Conservation (phyloP, 2,113 vertebrate genomes). For the Callospermophilus lateralis region DNA sequence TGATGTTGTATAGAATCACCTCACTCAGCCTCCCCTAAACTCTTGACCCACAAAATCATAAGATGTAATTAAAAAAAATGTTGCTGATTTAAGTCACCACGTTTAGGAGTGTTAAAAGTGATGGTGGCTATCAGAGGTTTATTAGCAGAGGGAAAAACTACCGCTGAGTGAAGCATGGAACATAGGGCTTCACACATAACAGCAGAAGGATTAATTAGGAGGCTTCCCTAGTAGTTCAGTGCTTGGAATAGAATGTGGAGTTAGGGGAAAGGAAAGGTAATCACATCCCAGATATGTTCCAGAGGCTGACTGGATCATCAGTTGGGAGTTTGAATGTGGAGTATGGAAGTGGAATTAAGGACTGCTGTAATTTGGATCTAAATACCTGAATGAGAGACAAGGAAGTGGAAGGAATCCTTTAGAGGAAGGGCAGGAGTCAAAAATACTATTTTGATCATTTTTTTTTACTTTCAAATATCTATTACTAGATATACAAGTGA, state of each 20-base stretch:
- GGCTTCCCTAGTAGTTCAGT: neutral
- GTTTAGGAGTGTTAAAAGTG: neutral
- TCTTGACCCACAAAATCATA: neutral
- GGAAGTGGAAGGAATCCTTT: neutral
- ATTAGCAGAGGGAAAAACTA: neutral
- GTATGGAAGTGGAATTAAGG: neutral
- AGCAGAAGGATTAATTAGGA: neutral
- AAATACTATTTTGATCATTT: neutral
- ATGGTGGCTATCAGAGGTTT: neutral
- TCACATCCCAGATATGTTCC: neutral
- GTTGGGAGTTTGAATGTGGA: neutral
- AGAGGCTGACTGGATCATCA: neutral
- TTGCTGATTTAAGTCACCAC: neutral
- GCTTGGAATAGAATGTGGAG: neutral
- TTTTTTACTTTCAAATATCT: neutral
- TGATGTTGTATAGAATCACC: neutral
- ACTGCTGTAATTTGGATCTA: neutral
- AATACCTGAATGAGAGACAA: neutral
- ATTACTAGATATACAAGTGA: neutral
- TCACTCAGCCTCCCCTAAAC: neutral
- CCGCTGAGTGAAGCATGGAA: neutral
- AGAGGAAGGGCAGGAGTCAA: neutral
- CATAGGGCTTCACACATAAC: rapidly evolving
- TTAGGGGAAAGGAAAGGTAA: neutral
- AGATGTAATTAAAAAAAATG: neutral